Evolutionary conservation across 2,888 invertebrate genomes (phyloP), one percentile per base, ranked within the genome.

Genomic region (Coronaproctus castanopsis): DNA sequence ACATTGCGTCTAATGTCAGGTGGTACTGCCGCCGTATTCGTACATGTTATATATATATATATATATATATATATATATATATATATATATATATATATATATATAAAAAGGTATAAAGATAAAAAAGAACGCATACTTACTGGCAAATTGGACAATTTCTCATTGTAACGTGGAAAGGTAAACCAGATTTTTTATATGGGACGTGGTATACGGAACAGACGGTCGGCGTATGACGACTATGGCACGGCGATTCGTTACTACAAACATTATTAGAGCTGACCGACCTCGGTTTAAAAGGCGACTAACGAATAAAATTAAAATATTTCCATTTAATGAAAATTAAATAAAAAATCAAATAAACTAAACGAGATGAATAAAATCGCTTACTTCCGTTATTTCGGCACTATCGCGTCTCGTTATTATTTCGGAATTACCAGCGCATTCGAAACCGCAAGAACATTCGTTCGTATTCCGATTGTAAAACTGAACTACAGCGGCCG

Each of bases 131-230:
- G n/a, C n/a, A 20, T 24, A 70, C 74, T 71, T 71, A 81, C 80
- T 77, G 77, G 73, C 87, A 87, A 21, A 85, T 72, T 8, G 77
- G 74, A 72, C 90, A 90, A 68, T 81, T 81, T 50, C 80, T 76
- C 66, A 85, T 78, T 66, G 80, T 82, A 50, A 85, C 80, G 65
- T 82, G 79, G 67, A 87, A 82, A 2, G 87, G 86, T 51, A 85
- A 77, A 54, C 79, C 80, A 36, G 76, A 75, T 56, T 81, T 78
- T 65, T 77, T 80, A 70, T 92, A 95, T 0, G 95, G 93, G 65
- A 93, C 80, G 71, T 96, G 95, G 64, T 85, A 85, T 23, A 79
- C 66, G 24, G 72, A 70, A 68, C 82, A 82, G 23, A 48, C 67
- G 5, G 36, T 36, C 8, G 36, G 36, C 14, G 14, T 36, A 36